phyloP scores from a whole-genome alignment of 2,888 invertebrate species.

The Euspilapteryx auroguttella region DNA sequence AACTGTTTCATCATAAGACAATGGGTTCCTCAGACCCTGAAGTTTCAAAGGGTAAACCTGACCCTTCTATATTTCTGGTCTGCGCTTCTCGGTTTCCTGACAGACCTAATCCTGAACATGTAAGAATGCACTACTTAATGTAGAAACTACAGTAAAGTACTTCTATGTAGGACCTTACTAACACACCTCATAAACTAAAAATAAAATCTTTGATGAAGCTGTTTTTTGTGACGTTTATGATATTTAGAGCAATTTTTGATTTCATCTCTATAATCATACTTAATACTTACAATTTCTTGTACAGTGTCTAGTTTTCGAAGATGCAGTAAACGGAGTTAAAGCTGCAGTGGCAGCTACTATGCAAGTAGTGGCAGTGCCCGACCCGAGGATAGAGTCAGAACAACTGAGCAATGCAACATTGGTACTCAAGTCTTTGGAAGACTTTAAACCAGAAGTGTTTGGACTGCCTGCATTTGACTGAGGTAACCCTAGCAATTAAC shows the following conservation, averaged over 20 bases:
- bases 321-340: slow-evolving; percentile 85
- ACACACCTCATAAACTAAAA: too few relatives aligned
- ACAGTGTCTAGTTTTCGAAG: slow-evolving; percentile 88
- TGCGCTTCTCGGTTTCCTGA: slow-evolving; percentile 74
- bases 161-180: too few relatives aligned
- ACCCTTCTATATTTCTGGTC: slow-evolving; percentile 82
- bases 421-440: slow-evolving; percentile 71
- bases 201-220: too few relatives aligned
- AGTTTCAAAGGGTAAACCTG: slow-evolving; percentile 83
- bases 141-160: too few relatives aligned
- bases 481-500: too few relatives aligned
- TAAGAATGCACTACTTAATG: too few relatives aligned
- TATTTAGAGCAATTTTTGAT: too few relatives aligned
- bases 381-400: slow-evolving; percentile 36
- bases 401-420: slow-evolving; percentile 59
- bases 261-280: too few relatives aligned
- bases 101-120: slow-evolving; percentile 63
- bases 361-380: slow-evolving; percentile 82
- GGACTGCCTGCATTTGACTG: slow-evolving; percentile 69
- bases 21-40: slow-evolving; percentile 82
- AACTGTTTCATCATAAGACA: slow-evolving; percentile 72
- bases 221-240: too few relatives aligned
- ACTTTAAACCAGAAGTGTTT: slow-evolving; percentile 81
- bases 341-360: slow-evolving; percentile 80
- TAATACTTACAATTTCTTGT: too few relatives aligned